Conservation (phyloP, 2,113 vertebrate species). For the Porphyrio hochstetteri region DNA sequence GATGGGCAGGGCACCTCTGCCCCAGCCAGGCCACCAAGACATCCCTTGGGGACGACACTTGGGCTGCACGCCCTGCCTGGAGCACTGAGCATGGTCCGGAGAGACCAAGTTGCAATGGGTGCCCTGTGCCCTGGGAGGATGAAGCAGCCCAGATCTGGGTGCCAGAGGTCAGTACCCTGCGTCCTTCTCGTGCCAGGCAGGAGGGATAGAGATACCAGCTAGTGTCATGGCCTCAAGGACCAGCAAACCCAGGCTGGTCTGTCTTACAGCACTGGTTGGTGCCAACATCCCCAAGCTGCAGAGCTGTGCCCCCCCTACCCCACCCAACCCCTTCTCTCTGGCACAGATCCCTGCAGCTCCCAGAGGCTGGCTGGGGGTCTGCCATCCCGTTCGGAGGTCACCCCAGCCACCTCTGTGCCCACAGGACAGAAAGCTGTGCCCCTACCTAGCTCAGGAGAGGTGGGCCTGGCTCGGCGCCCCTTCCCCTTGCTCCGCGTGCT, state of each 20-base stretch:
- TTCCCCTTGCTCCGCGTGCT: constrained; percentile 84
- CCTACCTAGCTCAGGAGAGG: constrained; percentile 91
- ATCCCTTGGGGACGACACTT: not conserved
- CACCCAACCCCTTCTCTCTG: not conserved
- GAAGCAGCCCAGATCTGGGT: not conserved
- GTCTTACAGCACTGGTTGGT: not conserved
- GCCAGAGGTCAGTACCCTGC: not conserved
- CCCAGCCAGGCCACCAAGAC: not conserved
- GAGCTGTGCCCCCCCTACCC: rapidly evolving
- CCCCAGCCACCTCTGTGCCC: not conserved
- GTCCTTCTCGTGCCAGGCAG: not conserved
- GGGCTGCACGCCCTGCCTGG: not conserved
- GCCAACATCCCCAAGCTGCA: not conserved
- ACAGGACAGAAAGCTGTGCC: not conserved
- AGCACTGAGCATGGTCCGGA: rapidly evolving
- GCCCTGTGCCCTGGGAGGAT: not conserved
- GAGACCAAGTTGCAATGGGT: not conserved
- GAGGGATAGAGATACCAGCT: not conserved
- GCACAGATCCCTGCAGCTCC: rapidly evolving
- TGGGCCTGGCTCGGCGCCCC: constrained; percentile 83
- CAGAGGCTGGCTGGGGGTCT: not conserved
- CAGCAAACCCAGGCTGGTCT: not conserved
- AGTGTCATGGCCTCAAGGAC: not conserved
- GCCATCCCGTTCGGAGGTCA: not conserved
- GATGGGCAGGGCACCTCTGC: not conserved